Evolutionary conservation across 2,888 invertebrate species (phyloP), one percentile per base, ranked within the genome.

Genomic region (Trichopoda pennipes): DNA sequence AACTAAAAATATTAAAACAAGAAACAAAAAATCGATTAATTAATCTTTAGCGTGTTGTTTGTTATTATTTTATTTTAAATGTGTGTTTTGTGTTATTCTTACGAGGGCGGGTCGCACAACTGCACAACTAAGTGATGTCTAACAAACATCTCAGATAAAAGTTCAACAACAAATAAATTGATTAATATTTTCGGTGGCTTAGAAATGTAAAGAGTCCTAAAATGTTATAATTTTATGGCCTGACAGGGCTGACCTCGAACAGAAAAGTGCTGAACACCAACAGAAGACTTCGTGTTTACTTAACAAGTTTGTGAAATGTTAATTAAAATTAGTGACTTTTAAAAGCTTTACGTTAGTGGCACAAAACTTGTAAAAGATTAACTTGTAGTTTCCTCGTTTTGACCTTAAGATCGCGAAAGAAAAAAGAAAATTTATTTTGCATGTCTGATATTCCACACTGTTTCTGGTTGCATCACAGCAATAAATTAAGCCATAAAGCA

Each of bases 21-120:
- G 19, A n/a, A 55, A 69, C 47, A 49, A 42, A 68, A 56, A 78
- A 78, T 77, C 77, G 63, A 76, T 81, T 79, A 81, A 75, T 81
- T 81, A 79, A 73, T 79, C 53, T 72, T 79, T 44, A n/a, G 42
- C 42, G 42, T 44, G 42, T n/a, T 44, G 16, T n/a, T 44, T 44
- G 42, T 44, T 44, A n/a, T 44, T 44, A 38, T 38, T 14, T 38
- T 38, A 14, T 14, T 38, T 10, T 38, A 38, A 38, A 38, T 38
- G 38, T 38, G 10, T 38, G 14, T 38, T 16, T 44, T 44, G n/a
- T 44, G 6, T n/a, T 44, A 7, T n/a, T 44, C 0, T 44, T 44
- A 44, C 2, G 42, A n/a, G 2, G n/a, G n/a, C 14, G 16, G n/a
- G 2, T 16, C 42, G 0, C n/a, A 16, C 16, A 44, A 38, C 14